These are phyloP conservation scores for Chymomyza amoena DNA, from an alignment of 2,888 invertebrate genomes.

Conservation along the genomic window DNA sequence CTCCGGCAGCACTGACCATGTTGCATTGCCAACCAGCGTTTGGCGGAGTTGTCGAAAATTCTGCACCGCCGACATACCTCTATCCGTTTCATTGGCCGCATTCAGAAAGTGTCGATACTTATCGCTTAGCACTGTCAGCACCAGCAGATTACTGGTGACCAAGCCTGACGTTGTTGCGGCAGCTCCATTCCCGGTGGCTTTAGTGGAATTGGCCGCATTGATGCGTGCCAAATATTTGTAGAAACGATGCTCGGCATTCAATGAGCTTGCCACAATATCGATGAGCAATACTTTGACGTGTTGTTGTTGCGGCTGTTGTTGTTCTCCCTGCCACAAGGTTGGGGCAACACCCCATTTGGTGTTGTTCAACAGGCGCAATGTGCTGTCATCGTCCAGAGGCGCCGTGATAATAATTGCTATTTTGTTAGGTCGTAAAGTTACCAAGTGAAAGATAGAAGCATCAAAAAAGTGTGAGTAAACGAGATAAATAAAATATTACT, in stretches of 20 bases:
- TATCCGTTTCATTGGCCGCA: conserved; percentile 58
- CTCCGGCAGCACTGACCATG: conserved; percentile 15
- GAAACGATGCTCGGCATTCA: conserved; percentile 76
- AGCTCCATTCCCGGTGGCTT: neutral
- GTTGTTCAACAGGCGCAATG: conserved; percentile 60
- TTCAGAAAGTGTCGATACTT: conserved; percentile 77
- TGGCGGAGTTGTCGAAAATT: conserved; percentile 68
- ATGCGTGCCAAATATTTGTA: conserved; percentile 76
- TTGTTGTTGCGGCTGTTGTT: conserved; percentile 31
- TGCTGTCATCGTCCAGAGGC: conserved; percentile 74
- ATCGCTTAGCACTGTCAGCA: conserved; percentile 78
- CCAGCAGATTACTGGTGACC: conserved; percentile 74
- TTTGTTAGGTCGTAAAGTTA: conserved; percentile 37
- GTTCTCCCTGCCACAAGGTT: conserved; percentile 13
- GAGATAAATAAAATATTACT: neutral
- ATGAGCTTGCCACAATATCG: conserved; percentile 77
- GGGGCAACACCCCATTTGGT: conserved; percentile 36
- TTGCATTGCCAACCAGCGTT: neutral
- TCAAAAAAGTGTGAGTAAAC: neutral
- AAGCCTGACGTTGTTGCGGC: conserved; percentile 53
- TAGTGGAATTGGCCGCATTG: conserved; percentile 32
- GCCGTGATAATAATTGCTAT: conserved; percentile 77
- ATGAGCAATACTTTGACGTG: conserved; percentile 77
- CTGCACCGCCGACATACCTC: conserved; percentile 72
- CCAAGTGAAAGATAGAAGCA: neutral